Conservation (phyloP, 2,797 vertebrate genomes). For the Anas acuta region DNA sequence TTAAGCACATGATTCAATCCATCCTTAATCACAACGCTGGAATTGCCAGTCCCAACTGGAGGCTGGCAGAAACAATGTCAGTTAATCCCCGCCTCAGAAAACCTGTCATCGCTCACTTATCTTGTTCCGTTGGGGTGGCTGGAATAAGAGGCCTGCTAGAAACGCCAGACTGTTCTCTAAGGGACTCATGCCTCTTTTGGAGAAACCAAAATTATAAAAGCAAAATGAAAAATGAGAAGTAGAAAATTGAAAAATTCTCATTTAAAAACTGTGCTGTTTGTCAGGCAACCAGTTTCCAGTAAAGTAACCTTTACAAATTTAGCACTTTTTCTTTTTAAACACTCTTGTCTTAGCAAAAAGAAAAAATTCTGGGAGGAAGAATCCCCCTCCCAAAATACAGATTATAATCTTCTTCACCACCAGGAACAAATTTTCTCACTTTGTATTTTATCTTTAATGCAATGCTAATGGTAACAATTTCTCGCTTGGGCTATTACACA, state of each 20-base stretch:
- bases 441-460: conserved; percentile 23
- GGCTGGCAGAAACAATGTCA: not conserved
- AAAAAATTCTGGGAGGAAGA: not conserved
- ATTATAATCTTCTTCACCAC: not conserved
- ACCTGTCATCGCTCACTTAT: not conserved
- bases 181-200: not conserved
- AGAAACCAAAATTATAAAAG: not conserved
- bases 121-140: not conserved
- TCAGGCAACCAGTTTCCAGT: not conserved
- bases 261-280: not conserved
- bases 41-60: not conserved
- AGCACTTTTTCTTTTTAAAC: not conserved
- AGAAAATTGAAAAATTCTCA: not conserved
- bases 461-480: conserved; percentile 15
- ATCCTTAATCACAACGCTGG: not conserved
- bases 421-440: not conserved
- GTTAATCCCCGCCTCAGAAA: not conserved
- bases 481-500: not conserved
- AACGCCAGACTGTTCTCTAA: not conserved
- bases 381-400: not conserved
- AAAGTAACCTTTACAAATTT: not conserved
- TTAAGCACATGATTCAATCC: not conserved
- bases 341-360: not conserved
- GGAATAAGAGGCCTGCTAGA: not conserved
- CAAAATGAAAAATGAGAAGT: not conserved